phyloP scores from a whole-genome alignment of 2,888 invertebrate species.

The Rhyacophila evoluta region DNA sequence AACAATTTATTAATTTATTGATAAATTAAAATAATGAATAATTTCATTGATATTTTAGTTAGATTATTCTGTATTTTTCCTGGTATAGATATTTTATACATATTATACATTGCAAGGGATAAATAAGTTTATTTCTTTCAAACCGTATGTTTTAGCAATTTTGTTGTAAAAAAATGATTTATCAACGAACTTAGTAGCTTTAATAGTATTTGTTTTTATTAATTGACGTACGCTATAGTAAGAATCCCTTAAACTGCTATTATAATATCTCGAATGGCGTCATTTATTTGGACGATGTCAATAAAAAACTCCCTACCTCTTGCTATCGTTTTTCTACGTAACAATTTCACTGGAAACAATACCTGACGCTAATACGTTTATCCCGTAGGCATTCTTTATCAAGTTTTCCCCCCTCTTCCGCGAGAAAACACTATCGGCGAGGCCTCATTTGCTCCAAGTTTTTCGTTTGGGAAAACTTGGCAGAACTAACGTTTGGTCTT shows the following conservation, averaged over 20 bases:
- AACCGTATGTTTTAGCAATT: no score
- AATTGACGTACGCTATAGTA: background rate
- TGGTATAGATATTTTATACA: no score
- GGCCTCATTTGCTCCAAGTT: slow-evolving; percentile 30
- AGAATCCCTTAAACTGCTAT: background rate
- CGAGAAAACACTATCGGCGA: slow-evolving; percentile 20
- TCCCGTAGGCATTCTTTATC: slow-evolving; percentile 20
- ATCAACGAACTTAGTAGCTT: no score
- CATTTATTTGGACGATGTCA: slow-evolving; percentile 13
- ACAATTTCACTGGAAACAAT: slow-evolving; percentile 21
- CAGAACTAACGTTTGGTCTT: slow-evolving; percentile 35
- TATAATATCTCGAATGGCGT: background rate
- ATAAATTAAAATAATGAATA: no score
- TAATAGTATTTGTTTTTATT: no score
- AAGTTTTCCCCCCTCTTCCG: slow-evolving; percentile 4
- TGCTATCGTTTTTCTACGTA: slow-evolving; percentile 9
- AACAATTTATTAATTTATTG: no score
- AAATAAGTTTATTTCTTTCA: no score
- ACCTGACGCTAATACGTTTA: slow-evolving; percentile 22
- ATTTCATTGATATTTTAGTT: no score
- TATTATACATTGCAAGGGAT: no score
- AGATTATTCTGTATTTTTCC: no score
- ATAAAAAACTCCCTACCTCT: background rate
- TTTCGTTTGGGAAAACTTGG: slow-evolving; percentile 36
- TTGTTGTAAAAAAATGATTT: no score